These are phyloP conservation scores for Cryptus viduatorius DNA, from an alignment of 2,888 invertebrate genomes.

Conservation along the genomic window DNA sequence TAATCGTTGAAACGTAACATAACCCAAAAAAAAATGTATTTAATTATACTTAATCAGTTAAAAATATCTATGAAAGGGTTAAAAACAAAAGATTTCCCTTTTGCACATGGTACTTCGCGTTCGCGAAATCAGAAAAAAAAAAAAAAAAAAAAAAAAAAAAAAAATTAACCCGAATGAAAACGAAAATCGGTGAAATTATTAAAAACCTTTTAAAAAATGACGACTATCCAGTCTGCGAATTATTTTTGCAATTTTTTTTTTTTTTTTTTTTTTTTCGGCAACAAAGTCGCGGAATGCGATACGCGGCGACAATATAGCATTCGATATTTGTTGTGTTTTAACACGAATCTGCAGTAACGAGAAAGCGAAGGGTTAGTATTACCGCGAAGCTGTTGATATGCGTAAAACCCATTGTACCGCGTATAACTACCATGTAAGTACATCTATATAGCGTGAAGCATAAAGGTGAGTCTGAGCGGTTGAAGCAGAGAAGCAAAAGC, in stretches of 20 bases:
- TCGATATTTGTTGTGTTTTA: neutral
- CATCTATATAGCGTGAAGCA: neutral
- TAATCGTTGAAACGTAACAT: too few species aligned
- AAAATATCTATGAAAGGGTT: too few species aligned
- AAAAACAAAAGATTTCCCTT: too few species aligned
- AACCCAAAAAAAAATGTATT: too few species aligned
- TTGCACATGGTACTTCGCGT: too few species aligned
- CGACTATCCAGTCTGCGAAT: too few species aligned
- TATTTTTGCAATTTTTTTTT: neutral
- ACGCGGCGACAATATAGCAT: neutral
- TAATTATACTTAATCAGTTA: too few species aligned
- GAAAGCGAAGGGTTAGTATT: neutral
- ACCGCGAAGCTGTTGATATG: conserved; percentile 3
- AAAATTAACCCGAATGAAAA: too few species aligned
- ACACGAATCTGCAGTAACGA: neutral
- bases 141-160: too few species aligned
- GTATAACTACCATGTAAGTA: neutral
- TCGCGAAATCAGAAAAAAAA: too few species aligned
- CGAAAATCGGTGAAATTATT: too few species aligned
- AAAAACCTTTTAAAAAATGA: too few species aligned
- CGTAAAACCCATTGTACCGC: neutral
- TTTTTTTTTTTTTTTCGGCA: neutral
- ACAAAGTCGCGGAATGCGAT: neutral
- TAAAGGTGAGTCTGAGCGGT: neutral
- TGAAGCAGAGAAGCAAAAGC: conserved; percentile 34